Evolutionary conservation across 2,113 vertebrate genomes (phyloP).

Genomic region (Triplophysa tibetana): DNA sequence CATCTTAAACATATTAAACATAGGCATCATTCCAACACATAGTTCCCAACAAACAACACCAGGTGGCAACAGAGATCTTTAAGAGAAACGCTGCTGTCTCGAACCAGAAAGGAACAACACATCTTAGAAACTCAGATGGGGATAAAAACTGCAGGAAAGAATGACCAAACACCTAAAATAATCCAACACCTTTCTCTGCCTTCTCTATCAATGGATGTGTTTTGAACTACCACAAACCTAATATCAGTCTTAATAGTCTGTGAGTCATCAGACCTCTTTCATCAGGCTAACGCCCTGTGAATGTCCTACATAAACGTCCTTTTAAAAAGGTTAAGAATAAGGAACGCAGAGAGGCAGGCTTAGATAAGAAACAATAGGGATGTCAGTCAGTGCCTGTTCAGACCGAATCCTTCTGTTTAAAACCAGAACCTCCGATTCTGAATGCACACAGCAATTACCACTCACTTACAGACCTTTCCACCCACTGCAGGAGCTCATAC

Average conservation of each 20-base stretch:
- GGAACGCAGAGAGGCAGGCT: not conserved
- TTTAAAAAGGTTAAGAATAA: not conserved
- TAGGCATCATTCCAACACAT: not conserved
- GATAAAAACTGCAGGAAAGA: not conserved
- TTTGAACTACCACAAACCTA: not conserved
- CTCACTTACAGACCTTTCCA: conserved; percentile 45
- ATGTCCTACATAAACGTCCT: not conserved
- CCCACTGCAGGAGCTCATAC: conserved; percentile 43
- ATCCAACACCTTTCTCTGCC: not conserved
- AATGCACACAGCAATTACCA: conserved; percentile 47
- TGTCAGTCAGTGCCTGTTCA: not conserved
- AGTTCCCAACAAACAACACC: conserved; percentile 51
- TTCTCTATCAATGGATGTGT: not conserved
- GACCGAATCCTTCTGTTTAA: conserved; percentile 6
- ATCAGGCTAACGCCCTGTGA: not conserved
- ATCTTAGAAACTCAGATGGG: not conserved
- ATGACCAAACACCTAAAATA: not conserved
- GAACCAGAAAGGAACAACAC: not conserved
- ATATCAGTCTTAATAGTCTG: not conserved
- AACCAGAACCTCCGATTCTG: conserved; percentile 33
- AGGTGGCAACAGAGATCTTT: conserved; percentile 68
- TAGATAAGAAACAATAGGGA: not conserved
- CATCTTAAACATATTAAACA: too few relatives aligned
- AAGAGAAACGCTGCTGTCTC: not conserved
- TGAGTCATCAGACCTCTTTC: not conserved